Evolutionary conservation across 2,113 vertebrate genomes (phyloP).

Genomic region (Mugil cephalus): DNA sequence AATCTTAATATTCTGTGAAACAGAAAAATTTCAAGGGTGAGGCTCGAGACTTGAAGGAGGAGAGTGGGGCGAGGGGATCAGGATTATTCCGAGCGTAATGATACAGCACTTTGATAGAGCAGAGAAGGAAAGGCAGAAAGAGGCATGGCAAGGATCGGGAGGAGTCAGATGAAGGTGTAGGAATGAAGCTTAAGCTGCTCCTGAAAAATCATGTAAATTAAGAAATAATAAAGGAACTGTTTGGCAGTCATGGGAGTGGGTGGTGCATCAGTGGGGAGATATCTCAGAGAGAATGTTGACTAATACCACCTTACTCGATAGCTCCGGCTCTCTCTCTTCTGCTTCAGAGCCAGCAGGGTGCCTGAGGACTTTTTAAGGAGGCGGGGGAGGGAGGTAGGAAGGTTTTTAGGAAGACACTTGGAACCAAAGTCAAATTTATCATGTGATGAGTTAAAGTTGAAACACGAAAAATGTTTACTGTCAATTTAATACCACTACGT

Average conservation of each 20-base stretch:
- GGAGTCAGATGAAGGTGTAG: too few species aligned
- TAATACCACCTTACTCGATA: constrained; percentile 56
- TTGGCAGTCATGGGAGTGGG: constrained; percentile 82
- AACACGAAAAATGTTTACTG: constrained; percentile 12
- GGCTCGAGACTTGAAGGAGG: constrained; percentile 42
- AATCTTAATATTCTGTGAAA: constrained; percentile 53
- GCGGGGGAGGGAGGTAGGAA: not conserved
- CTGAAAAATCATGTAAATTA: constrained; percentile 80
- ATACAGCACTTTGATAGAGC: constrained; percentile 82
- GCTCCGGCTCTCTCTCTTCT: constrained; percentile 22
- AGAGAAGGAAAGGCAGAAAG: constrained; percentile 29
- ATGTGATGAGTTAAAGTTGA: constrained; percentile 27
- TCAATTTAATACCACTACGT: not conserved
- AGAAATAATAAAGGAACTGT: constrained; percentile 82
- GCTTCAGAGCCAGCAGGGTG: constrained; percentile 59
- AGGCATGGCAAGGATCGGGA: constrained; percentile 3
- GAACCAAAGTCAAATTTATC: constrained; percentile 36
- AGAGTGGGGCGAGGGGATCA: constrained; percentile 40
- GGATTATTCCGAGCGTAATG: constrained; percentile 83
- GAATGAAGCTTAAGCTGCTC: constrained; percentile 74
- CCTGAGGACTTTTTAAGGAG: constrained; percentile 44
- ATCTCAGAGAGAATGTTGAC: constrained; percentile 67
- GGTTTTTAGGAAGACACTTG: constrained; percentile 25
- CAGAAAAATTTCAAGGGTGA: constrained; percentile 56
- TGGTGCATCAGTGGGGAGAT: constrained; percentile 74